A percentile compares a stretch with the other conserved stretches of the same genome.
These are phyloP conservation scores for Prionace glauca DNA, from an alignment of 2,797 vertebrate species.

Conservation along the genomic window DNA sequence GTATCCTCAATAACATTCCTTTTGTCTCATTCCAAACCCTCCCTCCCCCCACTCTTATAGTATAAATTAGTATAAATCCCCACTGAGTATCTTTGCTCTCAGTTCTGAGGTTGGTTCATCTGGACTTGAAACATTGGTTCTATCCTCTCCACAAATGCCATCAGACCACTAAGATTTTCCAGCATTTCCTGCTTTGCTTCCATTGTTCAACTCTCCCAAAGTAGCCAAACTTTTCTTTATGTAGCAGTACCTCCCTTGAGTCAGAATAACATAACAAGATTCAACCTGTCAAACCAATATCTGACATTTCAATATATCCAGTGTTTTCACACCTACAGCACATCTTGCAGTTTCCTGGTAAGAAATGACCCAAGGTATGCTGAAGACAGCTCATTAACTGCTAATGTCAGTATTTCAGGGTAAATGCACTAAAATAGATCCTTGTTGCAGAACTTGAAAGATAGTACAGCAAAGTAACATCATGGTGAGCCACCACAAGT, in stretches of 20 bases:
- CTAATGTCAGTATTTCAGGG: background rate
- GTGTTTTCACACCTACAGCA: background rate
- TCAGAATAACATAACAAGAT: background rate
- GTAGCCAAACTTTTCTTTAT: background rate
- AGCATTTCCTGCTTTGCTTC: background rate
- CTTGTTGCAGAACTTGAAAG: background rate
- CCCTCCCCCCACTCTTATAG: no score
- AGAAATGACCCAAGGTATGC: background rate
- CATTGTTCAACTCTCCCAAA: background rate
- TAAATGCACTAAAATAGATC: background rate
- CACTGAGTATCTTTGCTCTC: no score
- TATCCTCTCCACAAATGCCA: no score
- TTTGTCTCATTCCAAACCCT: no score
- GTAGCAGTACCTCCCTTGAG: background rate
- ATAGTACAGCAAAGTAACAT: background rate
- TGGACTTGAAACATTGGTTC: no score
- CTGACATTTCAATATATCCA: background rate
- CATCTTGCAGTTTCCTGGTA: background rate
- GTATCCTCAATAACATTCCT: no score
- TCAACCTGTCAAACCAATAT: background rate
- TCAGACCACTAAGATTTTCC: no score
- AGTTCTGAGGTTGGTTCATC: no score
- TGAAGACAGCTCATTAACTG: background rate
- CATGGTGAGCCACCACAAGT: background rate
- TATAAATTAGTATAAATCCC: no score